A percentile compares a stretch with the other conserved stretches of the same genome.
Conservation (phyloP, 2,888 invertebrate species). For the Calameuta pallipes region DNA sequence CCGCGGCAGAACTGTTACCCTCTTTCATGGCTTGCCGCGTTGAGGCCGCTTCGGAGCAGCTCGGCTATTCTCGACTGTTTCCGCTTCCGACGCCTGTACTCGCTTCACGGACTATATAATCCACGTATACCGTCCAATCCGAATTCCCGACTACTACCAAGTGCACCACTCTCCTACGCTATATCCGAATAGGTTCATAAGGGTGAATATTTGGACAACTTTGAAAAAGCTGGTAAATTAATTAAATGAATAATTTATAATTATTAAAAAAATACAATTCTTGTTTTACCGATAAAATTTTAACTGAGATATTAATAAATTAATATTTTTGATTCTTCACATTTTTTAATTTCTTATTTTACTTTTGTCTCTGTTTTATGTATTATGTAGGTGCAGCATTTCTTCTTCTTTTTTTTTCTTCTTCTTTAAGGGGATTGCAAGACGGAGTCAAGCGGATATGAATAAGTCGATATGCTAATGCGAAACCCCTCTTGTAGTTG, state of each 20-base stretch:
- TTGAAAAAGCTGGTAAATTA: background rate
- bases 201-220: background rate
- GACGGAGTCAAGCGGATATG: slow-evolving; percentile 45
- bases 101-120: slow-evolving; percentile 15
- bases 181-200: slow-evolving; percentile 27
- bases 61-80: slow-evolving; percentile 39
- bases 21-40: slow-evolving; percentile 55
- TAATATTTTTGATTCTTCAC: background rate
- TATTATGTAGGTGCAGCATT: too few species aligned
- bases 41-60: slow-evolving; percentile 37
- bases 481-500: slow-evolving; percentile 54
- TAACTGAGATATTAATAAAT: background rate
- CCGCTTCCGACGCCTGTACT: slow-evolving; percentile 14
- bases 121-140: slow-evolving; percentile 35
- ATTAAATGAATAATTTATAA: too few species aligned
- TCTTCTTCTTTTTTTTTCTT: too few species aligned
- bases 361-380: background rate
- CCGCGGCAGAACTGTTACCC: slow-evolving; percentile 62
- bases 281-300: background rate
- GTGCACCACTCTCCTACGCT: slow-evolving; percentile 24
- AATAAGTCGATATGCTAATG: slow-evolving; percentile 63
- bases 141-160: slow-evolving; percentile 1
- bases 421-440: background rate
- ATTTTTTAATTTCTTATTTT: background rate
- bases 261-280: too few species aligned